These are phyloP conservation scores for Lepidochrysops patricia DNA, from an alignment of 2,888 invertebrate species.

Conservation along the genomic window DNA sequence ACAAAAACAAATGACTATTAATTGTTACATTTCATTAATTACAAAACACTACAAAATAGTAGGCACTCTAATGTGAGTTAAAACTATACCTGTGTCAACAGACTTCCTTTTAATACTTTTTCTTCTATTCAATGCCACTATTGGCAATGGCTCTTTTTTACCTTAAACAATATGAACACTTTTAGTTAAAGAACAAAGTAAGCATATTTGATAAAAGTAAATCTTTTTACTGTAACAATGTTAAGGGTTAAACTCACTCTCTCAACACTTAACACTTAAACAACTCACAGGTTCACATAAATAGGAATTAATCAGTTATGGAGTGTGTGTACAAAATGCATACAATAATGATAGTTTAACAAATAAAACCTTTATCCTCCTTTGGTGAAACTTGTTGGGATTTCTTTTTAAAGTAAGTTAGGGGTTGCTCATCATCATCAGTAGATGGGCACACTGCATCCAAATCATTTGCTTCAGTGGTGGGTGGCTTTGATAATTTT, in stretches of 20 bases:
- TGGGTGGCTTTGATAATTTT: neutral
- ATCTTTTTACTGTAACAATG: too few relatives aligned
- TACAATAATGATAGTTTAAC: too few relatives aligned
- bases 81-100: neutral
- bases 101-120: neutral
- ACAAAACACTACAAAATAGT: neutral
- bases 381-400: neutral
- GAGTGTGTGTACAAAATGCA: too few relatives aligned
- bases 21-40: neutral
- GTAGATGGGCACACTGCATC: slow-evolving; percentile 10
- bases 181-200: neutral
- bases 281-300: too few relatives aligned
- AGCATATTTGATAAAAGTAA: too few relatives aligned
- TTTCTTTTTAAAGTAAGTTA: slow-evolving; percentile 10
- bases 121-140: neutral
- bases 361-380: neutral
- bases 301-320: too few relatives aligned
- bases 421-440: slow-evolving; percentile 7
- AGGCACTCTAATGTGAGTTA: neutral
- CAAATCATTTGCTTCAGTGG: neutral
- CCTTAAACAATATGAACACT: neutral
- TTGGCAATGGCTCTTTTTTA: neutral
- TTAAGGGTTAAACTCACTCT: too few relatives aligned
- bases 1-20: neutral
- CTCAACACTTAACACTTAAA: too few relatives aligned